Percentiles rank a stretch among this genome's conserved stretches.
Evolutionary conservation across 2,888 invertebrate species (phyloP).

Genomic region (Melikaiella ostensackeni): DNA sequence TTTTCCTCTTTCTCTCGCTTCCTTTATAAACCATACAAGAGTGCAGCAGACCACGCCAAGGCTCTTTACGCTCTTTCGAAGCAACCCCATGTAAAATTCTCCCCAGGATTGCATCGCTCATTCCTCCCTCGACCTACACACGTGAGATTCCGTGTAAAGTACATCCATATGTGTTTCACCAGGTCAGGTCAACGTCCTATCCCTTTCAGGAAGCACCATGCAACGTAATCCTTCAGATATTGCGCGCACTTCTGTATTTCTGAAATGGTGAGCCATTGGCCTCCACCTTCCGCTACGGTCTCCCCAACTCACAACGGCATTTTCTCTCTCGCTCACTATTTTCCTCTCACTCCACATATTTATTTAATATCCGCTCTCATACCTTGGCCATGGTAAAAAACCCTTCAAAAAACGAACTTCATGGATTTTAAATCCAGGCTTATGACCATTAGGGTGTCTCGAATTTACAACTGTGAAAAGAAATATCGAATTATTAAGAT

Average conservation of each 20-base stretch:
- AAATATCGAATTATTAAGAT: no score
- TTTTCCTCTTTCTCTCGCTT: slow-evolving; percentile 45
- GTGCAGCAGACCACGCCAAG: slow-evolving; percentile 42
- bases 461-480: no score
- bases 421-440: no score
- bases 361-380: not conserved
- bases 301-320: slow-evolving; percentile 38
- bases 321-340: not conserved
- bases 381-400: not conserved
- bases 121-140: slow-evolving; percentile 59
- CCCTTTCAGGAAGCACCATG: slow-evolving; percentile 56
- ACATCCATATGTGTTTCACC: slow-evolving; percentile 76
- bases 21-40: slow-evolving; percentile 43
- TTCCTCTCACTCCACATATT: slow-evolving; percentile 35
- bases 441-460: no score
- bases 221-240: slow-evolving; percentile 69
- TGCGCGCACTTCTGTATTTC: slow-evolving; percentile 61
- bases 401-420: no score
- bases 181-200: slow-evolving; percentile 77
- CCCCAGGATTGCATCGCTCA: slow-evolving; percentile 67
- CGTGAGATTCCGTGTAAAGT: slow-evolving; percentile 64
- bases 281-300: slow-evolving; percentile 44
- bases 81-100: slow-evolving; percentile 67
- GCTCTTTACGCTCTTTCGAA: slow-evolving; percentile 57
- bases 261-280: slow-evolving; percentile 58